phyloP scores from a whole-genome alignment of 2,888 invertebrate species.

The Furcula furcula region DNA sequence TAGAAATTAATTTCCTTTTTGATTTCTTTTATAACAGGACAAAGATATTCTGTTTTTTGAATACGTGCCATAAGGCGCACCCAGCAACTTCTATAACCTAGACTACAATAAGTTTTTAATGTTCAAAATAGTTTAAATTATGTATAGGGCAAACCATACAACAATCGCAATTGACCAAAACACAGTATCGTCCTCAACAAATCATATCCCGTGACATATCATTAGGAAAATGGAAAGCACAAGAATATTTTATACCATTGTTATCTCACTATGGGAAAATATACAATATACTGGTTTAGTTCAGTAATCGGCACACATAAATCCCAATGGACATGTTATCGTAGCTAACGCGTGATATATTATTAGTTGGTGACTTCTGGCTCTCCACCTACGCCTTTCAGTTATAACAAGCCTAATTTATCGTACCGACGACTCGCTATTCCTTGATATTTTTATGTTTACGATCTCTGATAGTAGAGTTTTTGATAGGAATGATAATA shows the following conservation, averaged over 20 bases:
- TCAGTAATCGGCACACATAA: constrained; percentile 57
- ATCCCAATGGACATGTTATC: constrained; percentile 56
- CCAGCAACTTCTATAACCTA: too few species aligned
- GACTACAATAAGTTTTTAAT: too few species aligned
- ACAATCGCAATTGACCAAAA: too few species aligned
- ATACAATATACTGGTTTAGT: constrained; percentile 40
- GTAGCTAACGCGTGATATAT: constrained; percentile 50
- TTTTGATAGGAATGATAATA: too few species aligned
- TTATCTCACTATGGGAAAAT: constrained; percentile 19
- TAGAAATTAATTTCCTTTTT: too few species aligned
- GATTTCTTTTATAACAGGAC: too few species aligned
- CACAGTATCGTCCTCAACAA: not conserved
- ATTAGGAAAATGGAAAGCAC: constrained; percentile 8
- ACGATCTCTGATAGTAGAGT: constrained; percentile 6
- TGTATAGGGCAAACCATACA: too few species aligned
- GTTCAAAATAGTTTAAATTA: too few species aligned
- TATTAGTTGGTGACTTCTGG: constrained; percentile 60
- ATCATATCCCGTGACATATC: constrained; percentile 1
- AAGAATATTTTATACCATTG: constrained; percentile 16
- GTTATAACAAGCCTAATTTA: constrained; percentile 68
- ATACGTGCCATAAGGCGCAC: too few species aligned
- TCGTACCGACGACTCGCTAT: constrained; percentile 23
- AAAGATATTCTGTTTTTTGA: too few species aligned
- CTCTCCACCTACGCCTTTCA: constrained; percentile 48
- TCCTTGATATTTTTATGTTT: constrained; percentile 1